Conservation (phyloP, 2,113 vertebrate genomes). For the Tetrao urogallus region DNA sequence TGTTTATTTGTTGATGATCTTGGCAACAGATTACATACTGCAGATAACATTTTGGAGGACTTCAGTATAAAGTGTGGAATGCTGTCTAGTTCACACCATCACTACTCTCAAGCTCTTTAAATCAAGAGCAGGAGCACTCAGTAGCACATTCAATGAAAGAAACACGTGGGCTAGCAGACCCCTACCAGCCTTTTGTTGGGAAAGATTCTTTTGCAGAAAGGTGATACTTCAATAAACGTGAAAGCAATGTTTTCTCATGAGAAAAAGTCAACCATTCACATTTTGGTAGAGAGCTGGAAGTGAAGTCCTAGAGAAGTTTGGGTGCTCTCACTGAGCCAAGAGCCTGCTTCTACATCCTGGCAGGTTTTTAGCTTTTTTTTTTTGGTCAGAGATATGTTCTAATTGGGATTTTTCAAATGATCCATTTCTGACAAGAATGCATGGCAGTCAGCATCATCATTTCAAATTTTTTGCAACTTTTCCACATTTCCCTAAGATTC, state of each 20-base stretch:
- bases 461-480: background rate
- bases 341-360: background rate
- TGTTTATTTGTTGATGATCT: background rate
- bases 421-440: background rate
- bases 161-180: background rate
- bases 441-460: background rate
- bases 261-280: background rate
- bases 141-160: background rate
- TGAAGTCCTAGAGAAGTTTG: background rate
- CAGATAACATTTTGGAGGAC: fast-evolving
- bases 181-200: background rate
- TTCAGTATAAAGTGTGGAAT: background rate
- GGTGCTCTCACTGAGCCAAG: background rate
- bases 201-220: background rate
- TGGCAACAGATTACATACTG: background rate
- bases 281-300: background rate
- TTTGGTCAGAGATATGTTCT: background rate
- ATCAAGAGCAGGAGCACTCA: background rate
- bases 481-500: background rate
- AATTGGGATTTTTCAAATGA: background rate
- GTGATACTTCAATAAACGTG: background rate
- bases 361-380: background rate
- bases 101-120: background rate
- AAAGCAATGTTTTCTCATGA: background rate
- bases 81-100: background rate